These are phyloP conservation scores for Selenia dentaria DNA, from an alignment of 2,888 invertebrate species.

Conservation along the genomic window DNA sequence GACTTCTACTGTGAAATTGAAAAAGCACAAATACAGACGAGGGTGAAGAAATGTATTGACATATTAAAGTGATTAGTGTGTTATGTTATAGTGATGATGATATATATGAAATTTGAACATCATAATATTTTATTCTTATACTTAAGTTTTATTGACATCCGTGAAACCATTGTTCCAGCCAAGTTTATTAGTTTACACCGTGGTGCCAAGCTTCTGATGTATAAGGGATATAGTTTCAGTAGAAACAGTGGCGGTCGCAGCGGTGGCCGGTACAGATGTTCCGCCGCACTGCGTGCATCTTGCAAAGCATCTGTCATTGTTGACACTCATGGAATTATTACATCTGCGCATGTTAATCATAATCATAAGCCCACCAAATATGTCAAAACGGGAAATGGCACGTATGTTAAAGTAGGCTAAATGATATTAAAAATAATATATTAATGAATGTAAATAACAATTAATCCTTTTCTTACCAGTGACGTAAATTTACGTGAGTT, in stretches of 20 bases:
- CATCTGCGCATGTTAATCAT: slow-evolving; percentile 1
- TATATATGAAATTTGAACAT: no score
- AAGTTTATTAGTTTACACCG: slow-evolving; percentile 1
- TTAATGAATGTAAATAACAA: no score
- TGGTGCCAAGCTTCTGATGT: slow-evolving; percentile 2
- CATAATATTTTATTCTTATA: no score
- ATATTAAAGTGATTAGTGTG: no score
- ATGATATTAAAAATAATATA: no score
- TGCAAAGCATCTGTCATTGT: slow-evolving; percentile 11
- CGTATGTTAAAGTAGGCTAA: slow-evolving; percentile 8
- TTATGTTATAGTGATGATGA: no score
- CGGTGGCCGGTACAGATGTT: slow-evolving; percentile 14
- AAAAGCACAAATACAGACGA: no score
- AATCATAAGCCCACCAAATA: slow-evolving; percentile 9
- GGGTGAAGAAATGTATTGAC: no score
- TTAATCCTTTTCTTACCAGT: no score
- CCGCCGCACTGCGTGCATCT: neutral
- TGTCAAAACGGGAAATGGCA: neutral
- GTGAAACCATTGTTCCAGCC: neutral
- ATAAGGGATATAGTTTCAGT: slow-evolving; percentile 5
- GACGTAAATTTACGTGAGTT: no score
- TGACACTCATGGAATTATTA: neutral
- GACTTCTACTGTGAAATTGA: no score
- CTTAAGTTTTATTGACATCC: no score
- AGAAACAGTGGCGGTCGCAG: neutral